Evolutionary conservation across 2,888 invertebrate genomes (phyloP).

Genomic region (Tortrix viridana): DNA sequence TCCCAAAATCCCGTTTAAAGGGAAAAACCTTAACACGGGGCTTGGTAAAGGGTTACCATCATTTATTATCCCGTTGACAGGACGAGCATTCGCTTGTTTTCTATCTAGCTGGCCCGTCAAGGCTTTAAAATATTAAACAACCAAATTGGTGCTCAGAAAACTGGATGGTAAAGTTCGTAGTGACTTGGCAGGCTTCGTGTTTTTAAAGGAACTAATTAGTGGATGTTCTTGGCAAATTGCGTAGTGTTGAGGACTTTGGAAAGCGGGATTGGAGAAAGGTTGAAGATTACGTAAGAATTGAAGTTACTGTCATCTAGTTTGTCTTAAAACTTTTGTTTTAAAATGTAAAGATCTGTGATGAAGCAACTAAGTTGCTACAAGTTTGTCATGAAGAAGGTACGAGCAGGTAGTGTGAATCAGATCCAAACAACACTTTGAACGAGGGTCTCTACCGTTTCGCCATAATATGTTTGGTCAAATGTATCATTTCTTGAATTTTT

Average conservation of each 20-base stretch:
- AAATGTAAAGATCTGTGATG: too few relatives aligned
- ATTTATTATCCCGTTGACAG: slow-evolving; percentile 72
- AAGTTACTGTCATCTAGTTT: neutral
- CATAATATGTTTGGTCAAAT: too few relatives aligned
- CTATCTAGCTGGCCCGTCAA: slow-evolving; percentile 43
- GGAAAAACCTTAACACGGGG: slow-evolving; percentile 50
- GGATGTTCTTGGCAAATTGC: slow-evolving; percentile 23
- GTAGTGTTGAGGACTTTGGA: slow-evolving; percentile 8
- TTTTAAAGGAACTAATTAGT: slow-evolving; percentile 31
- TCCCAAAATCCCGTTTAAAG: slow-evolving; percentile 54
- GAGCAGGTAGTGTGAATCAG: too few relatives aligned
- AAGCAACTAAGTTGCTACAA: too few relatives aligned
- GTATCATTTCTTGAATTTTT: too few relatives aligned
- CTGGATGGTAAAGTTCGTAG: slow-evolving; percentile 1
- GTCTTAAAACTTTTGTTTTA: too few relatives aligned
- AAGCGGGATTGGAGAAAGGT: neutral
- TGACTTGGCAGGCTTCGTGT: slow-evolving; percentile 1
- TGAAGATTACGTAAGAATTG: neutral
- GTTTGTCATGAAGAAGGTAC: too few relatives aligned
- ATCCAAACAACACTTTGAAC: too few relatives aligned
- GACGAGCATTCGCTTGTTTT: slow-evolving; percentile 64
- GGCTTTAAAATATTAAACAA: slow-evolving; percentile 24
- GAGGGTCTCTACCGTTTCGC: too few relatives aligned
- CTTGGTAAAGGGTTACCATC: slow-evolving; percentile 63
- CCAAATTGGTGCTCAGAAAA: slow-evolving; percentile 10